phyloP scores from a whole-genome alignment of 2,113 vertebrate genomes.

The Gorsachius goisagi region DNA sequence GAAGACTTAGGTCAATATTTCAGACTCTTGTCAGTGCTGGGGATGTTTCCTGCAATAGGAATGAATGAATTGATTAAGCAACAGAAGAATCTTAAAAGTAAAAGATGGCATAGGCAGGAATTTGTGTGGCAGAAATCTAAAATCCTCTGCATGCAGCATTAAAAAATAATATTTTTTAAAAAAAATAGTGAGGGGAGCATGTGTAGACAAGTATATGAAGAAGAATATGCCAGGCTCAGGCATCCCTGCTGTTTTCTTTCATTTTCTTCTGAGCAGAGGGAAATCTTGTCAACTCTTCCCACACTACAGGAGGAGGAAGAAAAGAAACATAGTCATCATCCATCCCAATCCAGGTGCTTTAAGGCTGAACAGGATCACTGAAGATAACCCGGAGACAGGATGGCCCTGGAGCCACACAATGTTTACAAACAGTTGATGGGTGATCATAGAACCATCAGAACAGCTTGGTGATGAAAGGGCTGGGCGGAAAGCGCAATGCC shows the following conservation, averaged over 20 bases:
- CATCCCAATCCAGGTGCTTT: neutral
- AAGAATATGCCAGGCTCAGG: neutral
- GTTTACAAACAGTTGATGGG: neutral
- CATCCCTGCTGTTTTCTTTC: neutral
- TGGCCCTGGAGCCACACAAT: rapidly evolving
- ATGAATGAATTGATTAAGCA: neutral
- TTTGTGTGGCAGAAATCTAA: neutral
- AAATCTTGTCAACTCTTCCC: neutral
- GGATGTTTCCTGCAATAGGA: neutral
- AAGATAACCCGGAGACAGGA: neutral
- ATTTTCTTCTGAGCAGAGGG: neutral
- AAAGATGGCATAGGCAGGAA: neutral
- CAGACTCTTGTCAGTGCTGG: too few relatives aligned
- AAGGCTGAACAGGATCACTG: neutral
- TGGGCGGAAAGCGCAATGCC: neutral
- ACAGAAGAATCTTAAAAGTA: neutral
- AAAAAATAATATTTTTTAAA: neutral
- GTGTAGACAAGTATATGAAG: neutral
- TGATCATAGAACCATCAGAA: neutral
- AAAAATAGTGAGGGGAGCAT: neutral
- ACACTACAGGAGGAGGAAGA: neutral
- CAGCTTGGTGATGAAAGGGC: neutral
- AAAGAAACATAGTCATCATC: neutral
- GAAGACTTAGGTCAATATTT: neutral
- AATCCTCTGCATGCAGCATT: neutral